phyloP scores from a whole-genome alignment of 2,113 vertebrate species.

The Podarcis muralis region DNA sequence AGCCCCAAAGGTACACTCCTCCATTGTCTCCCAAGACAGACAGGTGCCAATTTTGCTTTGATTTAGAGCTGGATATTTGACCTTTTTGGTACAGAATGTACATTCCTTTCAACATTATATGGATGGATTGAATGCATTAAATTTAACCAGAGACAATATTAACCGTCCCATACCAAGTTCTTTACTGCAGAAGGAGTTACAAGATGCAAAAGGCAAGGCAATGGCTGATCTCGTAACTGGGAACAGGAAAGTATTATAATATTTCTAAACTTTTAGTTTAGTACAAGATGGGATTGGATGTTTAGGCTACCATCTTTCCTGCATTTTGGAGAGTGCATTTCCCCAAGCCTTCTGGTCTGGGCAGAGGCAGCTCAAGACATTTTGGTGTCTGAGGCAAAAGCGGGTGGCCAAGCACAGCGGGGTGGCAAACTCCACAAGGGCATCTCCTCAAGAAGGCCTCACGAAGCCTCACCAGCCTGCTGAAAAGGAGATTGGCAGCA shows the following conservation, averaged over 20 bases:
- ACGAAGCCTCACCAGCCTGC: too few species aligned
- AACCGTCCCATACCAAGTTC: slow-evolving; percentile 33
- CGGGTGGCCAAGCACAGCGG: too few species aligned
- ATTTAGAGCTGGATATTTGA: slow-evolving; percentile 48
- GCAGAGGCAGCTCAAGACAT: too few species aligned
- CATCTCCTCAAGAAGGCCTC: too few species aligned
- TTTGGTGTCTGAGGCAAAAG: too few species aligned
- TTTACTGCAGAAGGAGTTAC: background rate
- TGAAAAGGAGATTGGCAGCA: too few species aligned
- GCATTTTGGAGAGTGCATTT: background rate
- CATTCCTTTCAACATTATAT: slow-evolving; percentile 40
- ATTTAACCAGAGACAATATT: slow-evolving; percentile 48
- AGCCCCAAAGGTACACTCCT: too few species aligned
- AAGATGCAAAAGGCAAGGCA: background rate
- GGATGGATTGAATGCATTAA: slow-evolving; percentile 57
- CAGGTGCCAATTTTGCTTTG: slow-evolving; percentile 36
- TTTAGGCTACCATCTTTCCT: background rate
- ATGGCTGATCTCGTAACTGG: background rate
- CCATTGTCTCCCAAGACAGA: too few species aligned
- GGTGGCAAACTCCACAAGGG: too few species aligned
- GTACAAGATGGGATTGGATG: background rate
- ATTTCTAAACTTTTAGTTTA: background rate
- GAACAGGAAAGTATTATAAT: background rate
- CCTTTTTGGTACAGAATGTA: slow-evolving; percentile 38
- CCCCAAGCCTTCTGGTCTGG: slow-evolving; percentile 3